Conservation (phyloP, 1,140 invertebrate genomes). For the Drosophila tsacasi region DNA sequence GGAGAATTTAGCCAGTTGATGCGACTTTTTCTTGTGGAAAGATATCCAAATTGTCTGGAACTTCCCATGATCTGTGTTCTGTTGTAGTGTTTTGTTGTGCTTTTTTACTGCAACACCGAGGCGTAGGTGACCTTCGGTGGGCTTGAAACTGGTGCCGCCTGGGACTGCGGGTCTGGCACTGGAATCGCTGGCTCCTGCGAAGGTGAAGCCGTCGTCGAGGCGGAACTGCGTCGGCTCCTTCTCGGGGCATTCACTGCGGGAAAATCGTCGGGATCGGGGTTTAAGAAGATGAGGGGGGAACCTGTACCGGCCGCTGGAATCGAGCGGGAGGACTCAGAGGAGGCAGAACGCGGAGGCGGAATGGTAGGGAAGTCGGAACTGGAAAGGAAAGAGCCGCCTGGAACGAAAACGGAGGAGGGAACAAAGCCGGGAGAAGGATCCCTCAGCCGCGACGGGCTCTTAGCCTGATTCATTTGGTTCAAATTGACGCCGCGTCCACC, state of each 20-base stretch:
- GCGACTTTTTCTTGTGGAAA: background rate
- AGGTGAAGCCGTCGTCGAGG: background rate
- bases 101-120: conserved; percentile 14
- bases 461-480: background rate
- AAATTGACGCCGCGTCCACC: background rate
- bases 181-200: background rate
- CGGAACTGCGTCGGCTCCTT: background rate
- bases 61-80: background rate
- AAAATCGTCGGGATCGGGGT: background rate
- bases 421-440: background rate
- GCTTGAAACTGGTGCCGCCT: background rate
- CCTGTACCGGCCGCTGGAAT: background rate
- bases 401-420: background rate
- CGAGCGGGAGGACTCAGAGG: background rate
- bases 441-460: too few species aligned
- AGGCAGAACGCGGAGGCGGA: background rate
- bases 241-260: background rate
- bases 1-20: too few species aligned
- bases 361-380: too few species aligned
- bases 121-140: conserved; percentile 10
- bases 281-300: background rate
- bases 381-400: background rate
- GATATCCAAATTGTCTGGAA: too few species aligned
- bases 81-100: background rate
- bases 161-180: background rate